phyloP scores from a whole-genome alignment of 2,113 vertebrate species.

The Tetrax tetrax region DNA sequence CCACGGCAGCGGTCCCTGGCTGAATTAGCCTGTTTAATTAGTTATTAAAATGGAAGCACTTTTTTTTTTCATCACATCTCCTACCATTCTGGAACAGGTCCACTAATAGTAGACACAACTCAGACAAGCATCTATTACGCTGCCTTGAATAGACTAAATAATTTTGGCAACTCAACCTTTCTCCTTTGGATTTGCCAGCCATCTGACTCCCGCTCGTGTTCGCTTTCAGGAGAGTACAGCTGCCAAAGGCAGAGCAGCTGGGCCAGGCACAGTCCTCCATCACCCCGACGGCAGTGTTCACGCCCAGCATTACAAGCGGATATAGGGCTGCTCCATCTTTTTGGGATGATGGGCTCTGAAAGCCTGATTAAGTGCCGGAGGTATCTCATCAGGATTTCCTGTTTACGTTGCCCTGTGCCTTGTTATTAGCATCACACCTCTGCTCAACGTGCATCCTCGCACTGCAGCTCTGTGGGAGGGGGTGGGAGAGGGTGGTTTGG shows the following conservation, averaged over 20 bases:
- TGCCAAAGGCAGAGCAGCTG: background rate
- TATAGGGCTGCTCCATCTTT: background rate
- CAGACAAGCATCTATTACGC: background rate
- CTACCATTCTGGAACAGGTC: constrained; percentile 32
- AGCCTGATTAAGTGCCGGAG: background rate
- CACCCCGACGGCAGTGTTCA: rapidly evolving
- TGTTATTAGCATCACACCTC: constrained; percentile 15
- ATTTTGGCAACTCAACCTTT: constrained; percentile 23
- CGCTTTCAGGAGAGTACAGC: background rate
- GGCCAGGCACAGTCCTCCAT: background rate
- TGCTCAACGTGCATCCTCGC: background rate
- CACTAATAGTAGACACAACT: constrained; percentile 38
- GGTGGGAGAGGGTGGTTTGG: background rate
- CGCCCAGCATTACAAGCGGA: background rate
- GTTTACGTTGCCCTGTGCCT: background rate
- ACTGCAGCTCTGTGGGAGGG: rapidly evolving
- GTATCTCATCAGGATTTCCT: constrained; percentile 35
- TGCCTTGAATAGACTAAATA: background rate
- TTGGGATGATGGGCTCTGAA: background rate
- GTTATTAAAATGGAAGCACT: constrained; percentile 29
- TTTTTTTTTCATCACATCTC: background rate
- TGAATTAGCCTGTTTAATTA: constrained; percentile 50
- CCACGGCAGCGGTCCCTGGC: background rate
- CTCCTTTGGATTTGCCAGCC: background rate
- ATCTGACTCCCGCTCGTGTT: background rate